These are phyloP conservation scores for Meandrusa payeni DNA, from an alignment of 2,888 invertebrate species.

Conservation along the genomic window DNA sequence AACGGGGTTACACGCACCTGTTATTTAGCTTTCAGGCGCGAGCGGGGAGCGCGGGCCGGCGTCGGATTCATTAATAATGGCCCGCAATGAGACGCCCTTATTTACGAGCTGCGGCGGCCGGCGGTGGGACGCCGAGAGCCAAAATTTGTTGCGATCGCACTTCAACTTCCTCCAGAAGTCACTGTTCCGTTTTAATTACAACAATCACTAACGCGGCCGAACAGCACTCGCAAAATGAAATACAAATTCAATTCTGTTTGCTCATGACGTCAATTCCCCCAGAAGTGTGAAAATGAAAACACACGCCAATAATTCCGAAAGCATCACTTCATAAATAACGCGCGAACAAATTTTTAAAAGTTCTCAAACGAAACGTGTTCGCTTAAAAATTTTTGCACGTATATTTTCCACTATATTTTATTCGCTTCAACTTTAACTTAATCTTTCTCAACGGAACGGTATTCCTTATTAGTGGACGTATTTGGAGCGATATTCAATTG, in stretches of 20 bases:
- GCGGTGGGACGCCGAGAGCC: constrained; percentile 6
- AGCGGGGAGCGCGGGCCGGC: constrained; percentile 55
- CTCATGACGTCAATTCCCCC: constrained; percentile 7
- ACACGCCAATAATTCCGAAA: constrained; percentile 22
- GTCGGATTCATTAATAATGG: constrained; percentile 78
- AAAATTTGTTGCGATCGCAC: constrained; percentile 3
- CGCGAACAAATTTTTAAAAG: constrained; percentile 22
- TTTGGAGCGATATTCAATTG: constrained; percentile 45
- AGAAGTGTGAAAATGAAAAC: constrained; percentile 22
- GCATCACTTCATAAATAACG: constrained; percentile 23
- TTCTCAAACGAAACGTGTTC: constrained; percentile 21
- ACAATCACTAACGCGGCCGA: constrained; percentile 3
- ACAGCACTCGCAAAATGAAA: neutral
- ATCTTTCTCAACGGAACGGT: neutral
- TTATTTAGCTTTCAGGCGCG: constrained; percentile 73
- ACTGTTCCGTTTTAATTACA: constrained; percentile 3
- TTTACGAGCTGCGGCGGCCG: constrained; percentile 72
- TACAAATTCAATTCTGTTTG: constrained; percentile 19
- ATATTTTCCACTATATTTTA: constrained; percentile 34
- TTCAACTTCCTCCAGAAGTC: neutral
- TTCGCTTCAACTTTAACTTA: constrained; percentile 12
- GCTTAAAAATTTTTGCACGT: constrained; percentile 19
- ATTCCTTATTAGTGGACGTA: constrained; percentile 29
- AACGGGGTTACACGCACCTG: constrained; percentile 81
- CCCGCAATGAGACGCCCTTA: constrained; percentile 77